Base-by-base conservation (phyloP, 2,113 vertebrate species). In the Sardina pilchardus region DNA sequence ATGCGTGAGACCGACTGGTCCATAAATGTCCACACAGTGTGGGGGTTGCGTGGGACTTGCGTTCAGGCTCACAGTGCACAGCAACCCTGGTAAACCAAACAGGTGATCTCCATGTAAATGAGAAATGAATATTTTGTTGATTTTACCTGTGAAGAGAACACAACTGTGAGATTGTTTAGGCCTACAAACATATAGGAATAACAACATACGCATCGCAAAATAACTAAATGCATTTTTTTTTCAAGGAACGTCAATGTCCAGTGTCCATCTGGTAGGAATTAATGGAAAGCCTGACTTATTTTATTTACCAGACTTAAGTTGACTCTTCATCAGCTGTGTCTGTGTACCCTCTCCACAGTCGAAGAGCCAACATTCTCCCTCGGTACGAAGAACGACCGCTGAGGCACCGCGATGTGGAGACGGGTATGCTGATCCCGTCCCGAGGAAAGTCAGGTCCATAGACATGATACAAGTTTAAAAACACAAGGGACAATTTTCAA, bases 321-420 rank as follows among this genome's bases (percentile, higher is more conserved):
- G 95, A 90, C 97, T 99, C 92, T 90, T 97, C 97, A 98, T 98
- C 48, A 98, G 90, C 30, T 99, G 98, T 0, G 97, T 99, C 89
- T 99, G 98, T 0, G 97, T 99, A 0, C 98, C 98, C 59, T 99
- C 98, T 0, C 98, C 98, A 71, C 98, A 99, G 92, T 98, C 97
- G n/a, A 99, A 99, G 47, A 99, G 94, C 97, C 97, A 99, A 85
- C 95, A 97, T 1, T 97, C 95, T 3, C 97, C 98, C 8, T 97
- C 96, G 8, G 93, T 89, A 43, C 97, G 94, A n/a, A 99, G 93
- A 81, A 96, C 97, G 16, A 97, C 84, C 0, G 97, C 97, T 0
- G 98, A 96, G 0, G 97, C 96, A 0, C 97, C 98, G 56, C 97
- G 92, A 0, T 92, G 91, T 0, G 97, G 97, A 0, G 96, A 96